Evolutionary conservation across 2,888 invertebrate species (phyloP).

Genomic region (Elaeidobius kamerunicus): DNA sequence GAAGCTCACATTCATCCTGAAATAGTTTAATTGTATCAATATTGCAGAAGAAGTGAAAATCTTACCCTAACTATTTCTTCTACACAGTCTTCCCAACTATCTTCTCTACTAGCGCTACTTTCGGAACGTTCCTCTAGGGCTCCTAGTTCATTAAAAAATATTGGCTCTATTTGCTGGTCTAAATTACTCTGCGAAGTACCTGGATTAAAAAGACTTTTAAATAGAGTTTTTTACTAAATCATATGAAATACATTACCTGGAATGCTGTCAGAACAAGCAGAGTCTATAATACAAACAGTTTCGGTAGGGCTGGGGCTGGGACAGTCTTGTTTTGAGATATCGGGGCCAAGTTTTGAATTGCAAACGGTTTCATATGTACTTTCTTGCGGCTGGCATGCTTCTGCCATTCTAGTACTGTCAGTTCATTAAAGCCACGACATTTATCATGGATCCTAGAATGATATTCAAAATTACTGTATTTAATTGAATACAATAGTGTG

Average conservation of each 20-base stretch:
- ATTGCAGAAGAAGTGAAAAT: not conserved
- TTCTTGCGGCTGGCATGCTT: conserved; percentile 47
- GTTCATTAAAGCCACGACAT: conserved; percentile 13
- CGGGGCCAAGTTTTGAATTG: conserved; percentile 41
- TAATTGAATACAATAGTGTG: no score
- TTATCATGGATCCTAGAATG: not conserved
- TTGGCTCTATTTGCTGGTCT: conserved; percentile 34
- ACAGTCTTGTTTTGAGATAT: conserved; percentile 47
- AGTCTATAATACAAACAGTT: conserved; percentile 47
- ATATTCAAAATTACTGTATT: not conserved
- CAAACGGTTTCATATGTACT: conserved; percentile 38
- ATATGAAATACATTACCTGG: conserved; percentile 38
- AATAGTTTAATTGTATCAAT: conserved; percentile 11
- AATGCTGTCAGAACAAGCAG: conserved; percentile 42
- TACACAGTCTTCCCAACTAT: conserved; percentile 31
- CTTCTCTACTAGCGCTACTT: conserved; percentile 19
- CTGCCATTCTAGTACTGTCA: conserved; percentile 49
- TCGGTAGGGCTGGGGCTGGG: conserved; percentile 50
- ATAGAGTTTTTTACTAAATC: not conserved
- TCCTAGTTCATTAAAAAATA: conserved; percentile 45
- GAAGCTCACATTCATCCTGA: conserved; percentile 37
- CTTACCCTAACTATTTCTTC: conserved; percentile 28
- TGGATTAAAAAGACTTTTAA: conserved; percentile 18
- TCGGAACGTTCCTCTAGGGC: conserved; percentile 43
- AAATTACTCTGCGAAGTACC: conserved; percentile 44